Evolutionary conservation across 2,113 vertebrate species (phyloP).

Genomic region (Microcebus ravelobensis): DNA sequence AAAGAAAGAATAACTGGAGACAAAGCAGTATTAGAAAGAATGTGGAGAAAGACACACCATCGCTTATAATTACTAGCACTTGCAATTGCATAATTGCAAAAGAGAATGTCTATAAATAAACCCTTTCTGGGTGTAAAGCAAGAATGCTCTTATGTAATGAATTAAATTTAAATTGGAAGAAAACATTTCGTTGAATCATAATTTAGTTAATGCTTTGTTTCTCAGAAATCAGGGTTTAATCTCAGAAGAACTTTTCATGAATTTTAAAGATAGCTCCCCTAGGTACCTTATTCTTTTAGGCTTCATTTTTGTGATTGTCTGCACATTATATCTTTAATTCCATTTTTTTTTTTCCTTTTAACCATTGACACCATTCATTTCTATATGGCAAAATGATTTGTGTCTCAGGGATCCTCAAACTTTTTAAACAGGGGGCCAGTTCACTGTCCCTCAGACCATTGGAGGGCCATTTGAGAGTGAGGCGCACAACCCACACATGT

Average conservation of each 20-base stretch:
- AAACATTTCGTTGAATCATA: slow-evolving; percentile 49
- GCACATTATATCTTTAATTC: background rate
- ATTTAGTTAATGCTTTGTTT: slow-evolving; percentile 51
- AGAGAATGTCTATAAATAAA: slow-evolving; percentile 50
- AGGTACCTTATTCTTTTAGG: background rate
- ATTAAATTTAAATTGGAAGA: slow-evolving; percentile 45
- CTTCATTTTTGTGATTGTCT: slow-evolving; percentile 17
- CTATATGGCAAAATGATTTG: background rate
- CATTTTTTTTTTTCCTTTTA: background rate
- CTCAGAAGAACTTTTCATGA: background rate
- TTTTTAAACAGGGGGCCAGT: too few relatives aligned
- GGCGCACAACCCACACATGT: too few relatives aligned
- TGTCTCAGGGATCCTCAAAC: too few relatives aligned
- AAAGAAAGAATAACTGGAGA: background rate
- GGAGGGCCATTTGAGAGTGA: too few relatives aligned
- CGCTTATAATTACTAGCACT: background rate
- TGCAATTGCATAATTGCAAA: slow-evolving; percentile 43
- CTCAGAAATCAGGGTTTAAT: slow-evolving; percentile 15
- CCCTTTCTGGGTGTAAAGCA: background rate
- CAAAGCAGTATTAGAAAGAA: background rate
- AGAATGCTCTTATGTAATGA: slow-evolving; percentile 26
- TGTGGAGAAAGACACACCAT: background rate
- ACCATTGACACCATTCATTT: background rate
- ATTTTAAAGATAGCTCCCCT: background rate
- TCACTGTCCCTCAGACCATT: too few relatives aligned